phyloP scores from a whole-genome alignment of 2,888 invertebrate species.

The Drosophila atroscutellata region DNA sequence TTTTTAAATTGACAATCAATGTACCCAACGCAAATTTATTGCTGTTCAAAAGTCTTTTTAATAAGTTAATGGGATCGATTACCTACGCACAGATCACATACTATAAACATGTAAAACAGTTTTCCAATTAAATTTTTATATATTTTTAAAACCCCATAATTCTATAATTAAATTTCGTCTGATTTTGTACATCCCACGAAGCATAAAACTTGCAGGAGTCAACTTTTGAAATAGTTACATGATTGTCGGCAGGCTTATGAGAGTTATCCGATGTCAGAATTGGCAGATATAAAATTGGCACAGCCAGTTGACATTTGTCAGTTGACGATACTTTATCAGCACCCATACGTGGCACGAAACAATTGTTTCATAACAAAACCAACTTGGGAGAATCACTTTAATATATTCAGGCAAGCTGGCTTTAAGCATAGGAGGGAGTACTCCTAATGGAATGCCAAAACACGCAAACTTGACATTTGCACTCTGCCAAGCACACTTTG shows the following conservation, averaged over 20 bases:
- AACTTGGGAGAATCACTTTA: constrained; percentile 97
- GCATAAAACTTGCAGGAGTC: background rate
- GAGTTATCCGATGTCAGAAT: background rate
- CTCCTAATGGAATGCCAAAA: constrained; percentile 91
- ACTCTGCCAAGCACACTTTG: constrained; percentile 89
- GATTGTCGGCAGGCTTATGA: background rate
- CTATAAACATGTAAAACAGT: background rate
- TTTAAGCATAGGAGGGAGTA: constrained; percentile 92
- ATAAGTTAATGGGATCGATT: background rate
- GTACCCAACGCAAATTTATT: constrained; percentile 20
- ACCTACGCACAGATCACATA: background rate
- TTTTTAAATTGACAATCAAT: constrained; percentile 20
- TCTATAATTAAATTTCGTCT: background rate
- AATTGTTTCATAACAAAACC: constrained; percentile 93
- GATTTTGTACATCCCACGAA: background rate
- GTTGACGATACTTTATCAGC: constrained; percentile 34
- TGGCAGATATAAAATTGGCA: background rate
- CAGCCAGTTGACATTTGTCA: constrained; percentile 39
- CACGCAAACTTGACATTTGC: constrained; percentile 19
- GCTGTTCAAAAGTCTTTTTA: background rate
- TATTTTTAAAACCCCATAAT: background rate
- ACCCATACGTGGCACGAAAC: constrained; percentile 88
- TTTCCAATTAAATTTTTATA: background rate
- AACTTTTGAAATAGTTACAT: background rate
- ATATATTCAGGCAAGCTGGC: constrained; percentile 92